Evolutionary conservation across 2,113 vertebrate genomes (phyloP), one percentile per base, ranked within the genome.

Genomic region (Gymnocephalus cernua): DNA sequence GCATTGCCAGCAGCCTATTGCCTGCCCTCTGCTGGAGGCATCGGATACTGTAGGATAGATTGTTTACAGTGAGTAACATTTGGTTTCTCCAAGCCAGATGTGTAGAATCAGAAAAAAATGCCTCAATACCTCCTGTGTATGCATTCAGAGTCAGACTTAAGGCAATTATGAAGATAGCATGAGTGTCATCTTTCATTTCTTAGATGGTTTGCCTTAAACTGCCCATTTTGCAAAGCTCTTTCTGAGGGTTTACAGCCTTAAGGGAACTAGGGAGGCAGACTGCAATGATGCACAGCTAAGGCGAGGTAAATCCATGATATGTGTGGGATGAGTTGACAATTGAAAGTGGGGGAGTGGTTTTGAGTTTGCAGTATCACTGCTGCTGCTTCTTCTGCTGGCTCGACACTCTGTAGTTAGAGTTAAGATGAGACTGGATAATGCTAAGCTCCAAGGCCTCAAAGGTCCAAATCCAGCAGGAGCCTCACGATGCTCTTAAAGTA

Each of bases 11-110:
- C 62, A 80, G 68, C 65, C 16, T 56, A 29, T n/a, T 65, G 56
- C 45, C 86, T 88, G 91, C 91, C 92, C 91, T 80, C 93, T 93
- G 87, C 87, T 94, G 93, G 90, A 82, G 69, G 67, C 53, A 59
- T 47, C 44, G 47, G 53, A 61, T 1, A 86, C 59, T 79, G 74
- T 47, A 38, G 69, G 21, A 25, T 66, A 27, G 23, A 54, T 51
- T 75, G 50, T 57, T 68, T 7, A 61, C 35, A n/a, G 4, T 11
- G 58, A 48, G 15, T 14, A 51, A 29, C 59, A 48, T 38, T 50
- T 21, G n/a, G n/a, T 18, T 51, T 51, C 29, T 50, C 69, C 12
- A 3, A 4, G 16, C 41, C 41, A 65, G 15, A 66, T 19, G 7
- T n/a, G 29, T n/a, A 9, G 11, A 25, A 27, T 51, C n/a, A 29